These are phyloP conservation scores for Prorops nasuta DNA, from an alignment of 1,140 invertebrate species.

Conservation along the genomic window DNA sequence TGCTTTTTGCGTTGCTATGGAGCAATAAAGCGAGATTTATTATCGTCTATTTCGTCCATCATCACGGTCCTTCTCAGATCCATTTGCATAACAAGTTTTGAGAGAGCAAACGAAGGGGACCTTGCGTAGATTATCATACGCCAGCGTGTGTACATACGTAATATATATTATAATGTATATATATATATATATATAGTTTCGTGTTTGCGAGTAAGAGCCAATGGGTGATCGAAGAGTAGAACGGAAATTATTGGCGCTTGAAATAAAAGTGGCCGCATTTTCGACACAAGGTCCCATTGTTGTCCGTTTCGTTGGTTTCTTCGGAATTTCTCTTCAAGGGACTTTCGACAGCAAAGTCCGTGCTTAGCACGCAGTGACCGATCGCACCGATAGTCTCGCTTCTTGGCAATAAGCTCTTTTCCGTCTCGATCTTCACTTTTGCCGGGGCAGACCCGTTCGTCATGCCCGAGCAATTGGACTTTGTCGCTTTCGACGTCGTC, in stretches of 20 bases:
- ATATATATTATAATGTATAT: too few species aligned
- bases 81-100: slow-evolving; percentile 9
- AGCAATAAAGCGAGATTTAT: slow-evolving; percentile 15
- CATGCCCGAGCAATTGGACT: slow-evolving; percentile 8
- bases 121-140: too few species aligned
- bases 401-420: slow-evolving; percentile 35
- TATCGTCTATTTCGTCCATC: slow-evolving; percentile 4
- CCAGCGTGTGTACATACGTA: too few species aligned
- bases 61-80: slow-evolving; percentile 2
- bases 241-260: too few species aligned
- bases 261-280: slow-evolving; percentile 47
- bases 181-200: too few species aligned
- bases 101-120: too few species aligned
- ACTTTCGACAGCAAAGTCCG: slow-evolving; percentile 6
- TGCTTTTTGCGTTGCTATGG: too few species aligned
- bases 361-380: slow-evolving; percentile 25
- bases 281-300: slow-evolving; percentile 22
- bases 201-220: too few species aligned
- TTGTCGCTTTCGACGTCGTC: background rate
- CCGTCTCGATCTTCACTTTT: slow-evolving; percentile 5
- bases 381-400: slow-evolving; percentile 51
- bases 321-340: background rate
- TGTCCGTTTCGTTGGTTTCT: background rate
- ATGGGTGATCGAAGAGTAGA: too few species aligned
- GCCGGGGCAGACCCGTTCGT: slow-evolving; percentile 22